phyloP scores from a whole-genome alignment of 2,888 invertebrate genomes.

The Spodoptera picta region DNA sequence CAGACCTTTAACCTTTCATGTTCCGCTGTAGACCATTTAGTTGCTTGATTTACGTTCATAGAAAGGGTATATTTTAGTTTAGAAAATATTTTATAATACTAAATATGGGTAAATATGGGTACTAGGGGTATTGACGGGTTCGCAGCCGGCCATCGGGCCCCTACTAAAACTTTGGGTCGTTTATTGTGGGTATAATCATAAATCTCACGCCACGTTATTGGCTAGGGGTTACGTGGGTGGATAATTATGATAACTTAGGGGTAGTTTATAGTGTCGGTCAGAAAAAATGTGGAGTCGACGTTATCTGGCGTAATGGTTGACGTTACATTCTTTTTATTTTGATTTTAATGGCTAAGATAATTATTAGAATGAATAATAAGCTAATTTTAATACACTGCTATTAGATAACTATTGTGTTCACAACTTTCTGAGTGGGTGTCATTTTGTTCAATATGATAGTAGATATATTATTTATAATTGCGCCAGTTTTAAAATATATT shows the following conservation, averaged over 20 bases:
- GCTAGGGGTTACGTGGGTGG: constrained; percentile 59
- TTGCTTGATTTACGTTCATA: constrained; percentile 51
- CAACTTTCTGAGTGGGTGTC: neutral
- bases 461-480: neutral
- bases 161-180: constrained; percentile 68
- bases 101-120: constrained; percentile 56
- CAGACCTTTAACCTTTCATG: constrained; percentile 54
- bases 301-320: constrained; percentile 12
- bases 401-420: too few relatives aligned
- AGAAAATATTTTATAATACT: constrained; percentile 57
- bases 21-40: constrained; percentile 38
- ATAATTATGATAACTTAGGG: constrained; percentile 69
- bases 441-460: neutral
- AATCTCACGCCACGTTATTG: constrained; percentile 72
- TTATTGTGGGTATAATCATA: constrained; percentile 72
- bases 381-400: too few relatives aligned
- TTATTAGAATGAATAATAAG: too few relatives aligned
- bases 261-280: constrained; percentile 32
- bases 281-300: constrained; percentile 28
- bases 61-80: constrained; percentile 50
- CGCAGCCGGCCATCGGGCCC: constrained; percentile 62
- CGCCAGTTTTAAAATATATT: neutral
- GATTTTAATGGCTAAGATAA: constrained; percentile 1
- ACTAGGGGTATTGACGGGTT: constrained; percentile 61
- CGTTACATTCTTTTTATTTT: neutral